Conservation (phyloP, 2,888 invertebrate genomes). For the Diabrotica balteata region DNA sequence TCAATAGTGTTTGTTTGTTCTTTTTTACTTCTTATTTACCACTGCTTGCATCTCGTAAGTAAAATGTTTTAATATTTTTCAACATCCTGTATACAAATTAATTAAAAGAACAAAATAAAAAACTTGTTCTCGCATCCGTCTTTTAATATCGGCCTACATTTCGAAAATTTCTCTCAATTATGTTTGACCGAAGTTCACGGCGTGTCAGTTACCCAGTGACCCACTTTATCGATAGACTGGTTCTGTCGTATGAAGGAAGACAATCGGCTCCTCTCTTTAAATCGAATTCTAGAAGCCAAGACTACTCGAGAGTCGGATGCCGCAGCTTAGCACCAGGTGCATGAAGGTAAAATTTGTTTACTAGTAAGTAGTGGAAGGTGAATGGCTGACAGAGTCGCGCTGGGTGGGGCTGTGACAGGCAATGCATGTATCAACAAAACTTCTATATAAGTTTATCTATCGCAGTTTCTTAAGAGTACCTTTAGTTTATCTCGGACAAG, state of each 20-base stretch:
- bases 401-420: too few species aligned
- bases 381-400: constrained; percentile 5
- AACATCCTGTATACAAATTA: constrained; percentile 23
- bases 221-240: constrained; percentile 52
- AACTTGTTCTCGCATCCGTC: constrained; percentile 46
- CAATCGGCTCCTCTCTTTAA: constrained; percentile 31
- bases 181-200: constrained; percentile 52
- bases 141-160: constrained; percentile 52
- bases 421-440: too few species aligned
- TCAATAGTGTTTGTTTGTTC: too few species aligned
- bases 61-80: neutral
- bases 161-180: constrained; percentile 40
- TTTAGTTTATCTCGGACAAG: too few species aligned
- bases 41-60: too few species aligned
- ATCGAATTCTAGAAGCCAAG: constrained; percentile 14
- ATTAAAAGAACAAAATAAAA: constrained; percentile 35
- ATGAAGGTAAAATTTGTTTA: constrained; percentile 13
- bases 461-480: too few species aligned
- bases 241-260: constrained; percentile 54
- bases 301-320: neutral
- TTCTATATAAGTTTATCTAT: too few species aligned
- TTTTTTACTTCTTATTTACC: too few species aligned
- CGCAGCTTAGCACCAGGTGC: neutral
- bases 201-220: constrained; percentile 58
- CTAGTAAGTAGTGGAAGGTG: constrained; percentile 6